phyloP scores from a whole-genome alignment of 1,140 invertebrate species.

The Aleiodes sp. region DNA sequence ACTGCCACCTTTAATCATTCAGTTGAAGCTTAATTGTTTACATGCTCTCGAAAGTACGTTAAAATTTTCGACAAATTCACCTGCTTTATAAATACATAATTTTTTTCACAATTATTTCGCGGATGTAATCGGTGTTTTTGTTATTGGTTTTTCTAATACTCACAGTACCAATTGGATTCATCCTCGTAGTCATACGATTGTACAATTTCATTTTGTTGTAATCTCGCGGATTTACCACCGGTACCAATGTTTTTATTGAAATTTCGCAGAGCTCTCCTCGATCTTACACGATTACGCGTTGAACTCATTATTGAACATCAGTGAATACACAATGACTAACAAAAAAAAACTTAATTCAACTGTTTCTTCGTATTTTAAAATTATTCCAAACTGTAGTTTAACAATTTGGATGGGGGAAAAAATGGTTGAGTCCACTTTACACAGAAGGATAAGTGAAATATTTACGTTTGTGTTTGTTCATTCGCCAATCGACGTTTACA shows the following conservation, averaged over 20 bases:
- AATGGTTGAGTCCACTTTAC: neutral
- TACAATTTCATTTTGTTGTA: neutral
- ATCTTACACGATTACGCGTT: neutral
- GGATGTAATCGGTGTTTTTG: neutral
- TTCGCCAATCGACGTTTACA: neutral
- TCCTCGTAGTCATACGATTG: neutral
- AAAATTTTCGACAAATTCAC: neutral
- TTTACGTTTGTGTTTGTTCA: neutral
- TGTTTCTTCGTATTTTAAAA: too few species aligned
- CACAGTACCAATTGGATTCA: conserved; percentile 13
- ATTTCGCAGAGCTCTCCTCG: neutral
- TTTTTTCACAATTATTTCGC: too few species aligned
- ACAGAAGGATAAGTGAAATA: neutral
- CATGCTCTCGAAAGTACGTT: neutral
- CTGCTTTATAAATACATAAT: too few species aligned
- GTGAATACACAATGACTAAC: neutral
- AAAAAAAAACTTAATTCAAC: neutral
- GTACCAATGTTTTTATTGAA: neutral
- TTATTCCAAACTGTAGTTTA: too few species aligned
- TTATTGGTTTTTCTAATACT: neutral
- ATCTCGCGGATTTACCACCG: conserved; percentile 4
- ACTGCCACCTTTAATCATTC: neutral
- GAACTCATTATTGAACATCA: conserved; percentile 17
- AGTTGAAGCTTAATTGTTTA: neutral
- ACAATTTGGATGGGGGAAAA: neutral